Conservation (phyloP, 2,888 invertebrate species). For the Eristalis arbustorum region DNA sequence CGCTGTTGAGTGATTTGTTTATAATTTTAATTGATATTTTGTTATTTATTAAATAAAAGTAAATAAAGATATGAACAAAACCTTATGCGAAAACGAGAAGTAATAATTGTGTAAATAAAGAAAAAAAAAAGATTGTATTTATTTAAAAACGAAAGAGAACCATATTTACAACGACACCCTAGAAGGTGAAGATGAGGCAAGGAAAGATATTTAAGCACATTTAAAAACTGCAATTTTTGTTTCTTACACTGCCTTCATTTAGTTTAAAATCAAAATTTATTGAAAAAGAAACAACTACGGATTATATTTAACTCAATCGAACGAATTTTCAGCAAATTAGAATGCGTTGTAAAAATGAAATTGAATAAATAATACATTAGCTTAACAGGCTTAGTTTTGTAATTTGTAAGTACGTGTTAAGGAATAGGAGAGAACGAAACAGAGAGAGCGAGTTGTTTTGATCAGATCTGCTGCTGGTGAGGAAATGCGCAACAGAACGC, state of each 20-base stretch:
- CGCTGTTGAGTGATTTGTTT: constrained; percentile 14
- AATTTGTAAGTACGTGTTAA: constrained; percentile 46
- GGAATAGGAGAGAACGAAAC: not conserved
- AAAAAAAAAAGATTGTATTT: constrained; percentile 52
- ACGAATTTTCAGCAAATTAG: constrained; percentile 28
- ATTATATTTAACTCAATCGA: not conserved
- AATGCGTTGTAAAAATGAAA: constrained; percentile 29
- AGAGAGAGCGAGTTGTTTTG: not conserved
- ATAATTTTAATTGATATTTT: constrained; percentile 50
- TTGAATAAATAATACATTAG: not conserved
- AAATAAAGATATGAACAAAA: constrained; percentile 23
- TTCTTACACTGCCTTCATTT: constrained; percentile 46
- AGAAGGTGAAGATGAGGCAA: constrained; percentile 9
- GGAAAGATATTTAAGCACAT: constrained; percentile 1
- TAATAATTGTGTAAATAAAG: constrained; percentile 40
- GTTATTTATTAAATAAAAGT: constrained; percentile 67
- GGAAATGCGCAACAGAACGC: constrained; percentile 11
- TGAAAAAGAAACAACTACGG: not conserved
- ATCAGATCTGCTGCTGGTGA: not conserved
- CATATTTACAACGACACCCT: constrained; percentile 18
- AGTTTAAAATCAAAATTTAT: not conserved
- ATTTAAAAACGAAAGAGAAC: constrained; percentile 12
- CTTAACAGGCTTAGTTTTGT: constrained; percentile 29
- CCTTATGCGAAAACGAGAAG: not conserved
- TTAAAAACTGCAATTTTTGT: not conserved